A percentile compares a stretch with the other conserved stretches of the same genome.
phyloP scores from a whole-genome alignment of 2,113 vertebrate species.

The Amphiprion percula region DNA sequence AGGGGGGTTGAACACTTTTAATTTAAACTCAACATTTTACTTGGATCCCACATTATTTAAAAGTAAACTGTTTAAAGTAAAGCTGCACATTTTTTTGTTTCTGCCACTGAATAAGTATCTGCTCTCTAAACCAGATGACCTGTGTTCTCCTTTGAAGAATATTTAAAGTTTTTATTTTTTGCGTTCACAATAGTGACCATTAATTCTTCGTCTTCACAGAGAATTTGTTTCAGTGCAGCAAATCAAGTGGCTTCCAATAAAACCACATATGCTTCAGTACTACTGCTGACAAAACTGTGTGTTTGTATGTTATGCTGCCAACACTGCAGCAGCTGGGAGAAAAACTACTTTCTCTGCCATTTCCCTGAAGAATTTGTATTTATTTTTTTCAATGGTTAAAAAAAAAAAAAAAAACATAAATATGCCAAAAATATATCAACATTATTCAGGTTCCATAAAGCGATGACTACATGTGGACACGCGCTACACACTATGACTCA shows the following conservation, averaged over 20 bases:
- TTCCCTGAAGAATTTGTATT: not conserved
- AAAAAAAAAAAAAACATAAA: not conserved
- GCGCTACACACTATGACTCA: not conserved
- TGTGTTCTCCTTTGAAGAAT: not conserved
- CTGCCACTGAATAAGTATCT: not conserved
- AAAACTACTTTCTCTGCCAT: conserved; percentile 2
- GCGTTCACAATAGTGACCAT: too few relatives aligned
- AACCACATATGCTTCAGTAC: not conserved
- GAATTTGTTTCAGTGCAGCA: not conserved
- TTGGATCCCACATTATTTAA: too few relatives aligned
- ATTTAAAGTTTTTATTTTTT: too few relatives aligned
- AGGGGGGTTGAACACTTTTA: not conserved
- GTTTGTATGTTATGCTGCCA: not conserved
- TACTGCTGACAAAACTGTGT: too few relatives aligned
- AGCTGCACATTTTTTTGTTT: not conserved
- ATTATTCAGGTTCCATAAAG: not conserved
- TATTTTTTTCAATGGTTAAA: not conserved
- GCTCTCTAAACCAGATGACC: not conserved
- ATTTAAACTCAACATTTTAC: too few relatives aligned
- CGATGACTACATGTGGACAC: not conserved
- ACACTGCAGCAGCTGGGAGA: not conserved
- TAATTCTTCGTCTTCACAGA: too few relatives aligned
- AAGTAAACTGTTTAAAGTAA: too few relatives aligned
- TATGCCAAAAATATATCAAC: not conserved
- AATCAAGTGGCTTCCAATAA: not conserved